Percentiles rank a stretch among this genome's conserved stretches.
These are phyloP conservation scores for Sciurus niger DNA, from an alignment of 2,113 vertebrate genomes.

Conservation along the genomic window DNA sequence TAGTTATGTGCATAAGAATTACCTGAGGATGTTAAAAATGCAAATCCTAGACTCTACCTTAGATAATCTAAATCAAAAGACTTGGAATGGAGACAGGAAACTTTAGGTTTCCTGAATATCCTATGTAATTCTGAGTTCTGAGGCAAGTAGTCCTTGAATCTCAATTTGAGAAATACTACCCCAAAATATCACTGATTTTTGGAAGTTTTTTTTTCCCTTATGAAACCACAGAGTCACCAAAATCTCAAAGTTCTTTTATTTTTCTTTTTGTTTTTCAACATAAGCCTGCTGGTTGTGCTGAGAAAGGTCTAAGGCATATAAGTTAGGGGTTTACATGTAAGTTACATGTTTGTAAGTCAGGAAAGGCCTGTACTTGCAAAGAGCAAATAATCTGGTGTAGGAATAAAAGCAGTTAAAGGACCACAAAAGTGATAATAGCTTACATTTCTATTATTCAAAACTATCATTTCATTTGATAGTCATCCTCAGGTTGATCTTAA, in stretches of 20 bases:
- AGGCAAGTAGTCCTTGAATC: neutral
- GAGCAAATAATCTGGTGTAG: neutral
- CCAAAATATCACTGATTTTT: neutral
- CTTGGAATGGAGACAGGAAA: neutral
- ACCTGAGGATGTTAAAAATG: neutral
- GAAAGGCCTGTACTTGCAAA: slow-evolving; percentile 1
- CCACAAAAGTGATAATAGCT: neutral
- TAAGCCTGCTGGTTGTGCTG: neutral
- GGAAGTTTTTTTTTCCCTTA: neutral
- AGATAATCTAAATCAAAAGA: slow-evolving; percentile 30
- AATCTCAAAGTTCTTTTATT: neutral
- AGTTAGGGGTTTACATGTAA: neutral
- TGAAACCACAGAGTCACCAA: slow-evolving; percentile 14
- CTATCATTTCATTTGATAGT: neutral
- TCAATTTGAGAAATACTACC: neutral
- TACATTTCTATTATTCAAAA: slow-evolving; percentile 24
- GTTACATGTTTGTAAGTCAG: neutral
- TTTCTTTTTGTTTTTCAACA: neutral
- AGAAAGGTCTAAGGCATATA: neutral
- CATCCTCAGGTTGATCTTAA: too few species aligned
- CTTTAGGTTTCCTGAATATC: slow-evolving; percentile 6
- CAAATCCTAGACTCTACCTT: neutral
- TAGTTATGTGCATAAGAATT: neutral
- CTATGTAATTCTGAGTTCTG: slow-evolving; percentile 9
- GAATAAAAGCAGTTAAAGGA: neutral